phyloP scores from a whole-genome alignment of 2,797 vertebrate species.

The Vipera ursinii region DNA sequence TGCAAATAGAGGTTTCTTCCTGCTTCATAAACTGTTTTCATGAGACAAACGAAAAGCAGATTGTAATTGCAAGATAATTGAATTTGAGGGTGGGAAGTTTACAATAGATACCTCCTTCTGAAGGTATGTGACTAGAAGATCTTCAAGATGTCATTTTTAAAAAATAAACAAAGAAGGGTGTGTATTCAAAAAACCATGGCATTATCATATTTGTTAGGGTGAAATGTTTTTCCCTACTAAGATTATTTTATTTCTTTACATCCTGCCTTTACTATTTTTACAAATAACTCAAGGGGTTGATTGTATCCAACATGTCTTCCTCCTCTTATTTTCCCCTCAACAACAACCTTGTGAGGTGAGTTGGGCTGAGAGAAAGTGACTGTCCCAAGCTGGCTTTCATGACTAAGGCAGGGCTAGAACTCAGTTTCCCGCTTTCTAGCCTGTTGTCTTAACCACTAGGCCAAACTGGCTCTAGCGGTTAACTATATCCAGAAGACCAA shows the following conservation, averaged over 20 bases:
- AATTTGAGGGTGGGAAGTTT: constrained; percentile 41
- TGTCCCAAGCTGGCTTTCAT: neutral
- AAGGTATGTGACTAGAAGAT: constrained; percentile 27
- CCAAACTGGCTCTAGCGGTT: neutral
- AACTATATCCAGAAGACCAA: neutral
- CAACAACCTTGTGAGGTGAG: neutral
- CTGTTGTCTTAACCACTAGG: neutral
- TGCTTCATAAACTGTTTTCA: constrained; percentile 27
- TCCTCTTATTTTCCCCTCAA: neutral
- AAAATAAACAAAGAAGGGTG: neutral
- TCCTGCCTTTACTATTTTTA: neutral
- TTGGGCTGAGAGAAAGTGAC: neutral
- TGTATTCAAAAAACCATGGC: neutral
- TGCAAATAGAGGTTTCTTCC: neutral
- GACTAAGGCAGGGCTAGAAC: neutral
- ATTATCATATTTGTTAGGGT: neutral
- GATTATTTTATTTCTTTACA: neutral
- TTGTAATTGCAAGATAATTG: constrained; percentile 35
- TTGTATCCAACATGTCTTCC: neutral
- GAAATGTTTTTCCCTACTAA: neutral
- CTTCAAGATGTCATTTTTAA: constrained; percentile 31
- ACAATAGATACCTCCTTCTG: constrained; percentile 44
- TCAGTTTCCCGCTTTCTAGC: neutral
- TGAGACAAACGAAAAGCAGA: constrained; percentile 43
- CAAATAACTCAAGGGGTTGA: neutral